These are phyloP conservation scores for Lepidonotus clava DNA, from an alignment of 2,888 invertebrate species.

Conservation along the genomic window DNA sequence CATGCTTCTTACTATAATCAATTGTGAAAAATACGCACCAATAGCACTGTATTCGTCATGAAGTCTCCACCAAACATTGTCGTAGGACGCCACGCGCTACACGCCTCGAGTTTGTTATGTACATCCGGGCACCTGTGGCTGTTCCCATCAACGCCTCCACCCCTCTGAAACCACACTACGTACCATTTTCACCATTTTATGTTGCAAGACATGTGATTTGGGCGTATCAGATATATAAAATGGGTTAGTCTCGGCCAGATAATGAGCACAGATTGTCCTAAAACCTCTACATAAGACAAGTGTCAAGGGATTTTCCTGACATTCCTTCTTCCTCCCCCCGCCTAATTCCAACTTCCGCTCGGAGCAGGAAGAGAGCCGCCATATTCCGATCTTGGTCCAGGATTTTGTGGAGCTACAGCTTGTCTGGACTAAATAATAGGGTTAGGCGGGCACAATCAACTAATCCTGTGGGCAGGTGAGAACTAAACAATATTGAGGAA, in stretches of 20 bases:
- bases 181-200: too few relatives aligned
- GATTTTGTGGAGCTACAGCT: not conserved
- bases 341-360: not conserved
- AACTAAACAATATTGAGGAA: not conserved
- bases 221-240: too few relatives aligned
- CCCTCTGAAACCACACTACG: too few relatives aligned
- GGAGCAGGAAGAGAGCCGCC: conserved; percentile 44
- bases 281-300: too few relatives aligned
- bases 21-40: too few relatives aligned
- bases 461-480: not conserved
- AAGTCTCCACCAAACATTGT: not conserved
- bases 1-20: too few relatives aligned
- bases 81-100: not conserved
- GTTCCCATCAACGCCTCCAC: not conserved
- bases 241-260: too few relatives aligned
- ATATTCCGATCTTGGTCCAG: not conserved
- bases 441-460: not conserved
- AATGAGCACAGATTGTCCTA: too few relatives aligned
- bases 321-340: conserved; percentile 8
- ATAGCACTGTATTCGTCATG: too few relatives aligned
- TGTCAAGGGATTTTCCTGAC: not conserved
- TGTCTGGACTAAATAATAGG: not conserved
- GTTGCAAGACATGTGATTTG: too few relatives aligned
- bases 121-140: conserved; percentile 13
- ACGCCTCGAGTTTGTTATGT: not conserved